phyloP scores from a whole-genome alignment of 2,113 vertebrate species.

The Microtus montanus region DNA sequence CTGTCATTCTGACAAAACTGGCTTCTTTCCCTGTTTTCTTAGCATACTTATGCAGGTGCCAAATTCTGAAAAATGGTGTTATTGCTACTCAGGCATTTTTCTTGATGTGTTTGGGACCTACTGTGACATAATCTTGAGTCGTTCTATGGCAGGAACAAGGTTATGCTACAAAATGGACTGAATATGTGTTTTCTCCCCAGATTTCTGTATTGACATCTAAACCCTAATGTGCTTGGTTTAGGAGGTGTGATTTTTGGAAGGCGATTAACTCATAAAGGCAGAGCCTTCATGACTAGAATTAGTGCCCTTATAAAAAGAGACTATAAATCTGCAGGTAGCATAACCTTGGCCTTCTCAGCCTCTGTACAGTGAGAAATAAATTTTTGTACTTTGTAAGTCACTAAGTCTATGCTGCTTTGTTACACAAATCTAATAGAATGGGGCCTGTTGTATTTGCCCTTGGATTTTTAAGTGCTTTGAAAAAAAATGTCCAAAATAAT shows the following conservation, averaged over 20 bases:
- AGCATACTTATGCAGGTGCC: slow-evolving; percentile 24
- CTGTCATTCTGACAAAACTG: slow-evolving; percentile 52
- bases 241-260: not conserved
- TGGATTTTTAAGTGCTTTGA: slow-evolving; percentile 33
- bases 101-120: not conserved
- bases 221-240: not conserved
- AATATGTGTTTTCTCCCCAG: not conserved
- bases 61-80: slow-evolving; percentile 47
- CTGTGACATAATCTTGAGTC: not conserved
- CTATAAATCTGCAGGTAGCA: not conserved
- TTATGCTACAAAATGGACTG: not conserved
- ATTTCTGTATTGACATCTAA: not conserved
- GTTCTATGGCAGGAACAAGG: not conserved
- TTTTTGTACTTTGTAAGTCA: not conserved
- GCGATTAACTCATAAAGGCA: not conserved
- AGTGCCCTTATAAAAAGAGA: not conserved
- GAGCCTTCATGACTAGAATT: not conserved
- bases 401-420: not conserved
- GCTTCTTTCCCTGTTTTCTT: slow-evolving; percentile 42
- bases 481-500: slow-evolving; percentile 12
- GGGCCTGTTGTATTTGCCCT: not conserved
- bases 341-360: not conserved
- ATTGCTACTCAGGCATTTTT: not conserved
- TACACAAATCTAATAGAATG: not conserved
- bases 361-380: not conserved